Percentiles rank a stretch among this genome's conserved stretches.
These are phyloP conservation scores for Ectropis crepuscularia DNA, from an alignment of 2,888 invertebrate species.

Conservation along the genomic window DNA sequence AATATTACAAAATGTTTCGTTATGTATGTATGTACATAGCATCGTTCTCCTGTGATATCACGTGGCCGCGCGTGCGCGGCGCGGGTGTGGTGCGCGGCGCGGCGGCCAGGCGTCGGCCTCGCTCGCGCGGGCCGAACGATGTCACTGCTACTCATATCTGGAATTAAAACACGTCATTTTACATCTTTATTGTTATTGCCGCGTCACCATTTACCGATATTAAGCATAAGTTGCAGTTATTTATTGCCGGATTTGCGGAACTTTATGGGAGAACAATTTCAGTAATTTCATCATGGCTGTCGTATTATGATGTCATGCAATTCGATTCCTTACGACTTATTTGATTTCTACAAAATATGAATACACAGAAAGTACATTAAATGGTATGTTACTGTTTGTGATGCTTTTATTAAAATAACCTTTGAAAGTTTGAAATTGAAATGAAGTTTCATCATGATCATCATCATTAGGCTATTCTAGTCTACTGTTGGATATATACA, in stretches of 20 bases:
- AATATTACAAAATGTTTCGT: constrained; percentile 83
- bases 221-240: constrained; percentile 19
- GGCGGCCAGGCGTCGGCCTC: constrained; percentile 34
- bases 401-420: too few relatives aligned
- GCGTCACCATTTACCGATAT: constrained; percentile 20
- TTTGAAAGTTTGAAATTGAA: too few relatives aligned
- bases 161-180: constrained; percentile 49
- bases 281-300: constrained; percentile 10
- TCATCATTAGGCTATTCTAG: too few relatives aligned
- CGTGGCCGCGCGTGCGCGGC: constrained; percentile 48
- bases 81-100: constrained; percentile 34
- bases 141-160: constrained; percentile 79
- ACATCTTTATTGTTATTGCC: constrained; percentile 35
- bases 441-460: too few relatives aligned
- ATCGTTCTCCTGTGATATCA: constrained; percentile 79
- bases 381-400: not conserved
- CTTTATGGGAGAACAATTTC: constrained; percentile 18
- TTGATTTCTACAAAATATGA: too few relatives aligned
- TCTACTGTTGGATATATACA: too few relatives aligned
- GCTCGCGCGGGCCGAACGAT: constrained; percentile 59
- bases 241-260: constrained; percentile 16
- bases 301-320: constrained; percentile 21
- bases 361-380: constrained; percentile 7
- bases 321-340: constrained; percentile 5
- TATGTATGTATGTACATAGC: constrained; percentile 79